Evolutionary conservation across 2,113 vertebrate species (phyloP), one percentile per base, ranked within the genome.

Genomic region (Aramus guarauna): DNA sequence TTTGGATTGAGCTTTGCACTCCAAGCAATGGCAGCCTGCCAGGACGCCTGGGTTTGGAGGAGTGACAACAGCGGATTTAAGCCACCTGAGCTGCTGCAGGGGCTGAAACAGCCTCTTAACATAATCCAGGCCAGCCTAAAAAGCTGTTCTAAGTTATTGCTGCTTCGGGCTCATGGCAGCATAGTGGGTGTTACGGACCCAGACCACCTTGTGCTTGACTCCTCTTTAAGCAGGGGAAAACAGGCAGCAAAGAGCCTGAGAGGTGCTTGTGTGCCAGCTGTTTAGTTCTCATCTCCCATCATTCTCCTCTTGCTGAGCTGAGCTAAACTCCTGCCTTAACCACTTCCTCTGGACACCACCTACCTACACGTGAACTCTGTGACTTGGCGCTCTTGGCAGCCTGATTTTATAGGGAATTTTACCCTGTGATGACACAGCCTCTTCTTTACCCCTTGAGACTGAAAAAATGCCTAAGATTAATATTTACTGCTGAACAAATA

Each of bases 61-160:
- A 85, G 83, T 84, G 92, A 89, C 92, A 92, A 78, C 62, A 84
- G 83, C 0, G 11, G 88, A 95, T 96, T 94, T 94, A 92, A 96
- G 95, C 91, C 95, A 96, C 96, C 94, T 95, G 96, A 94, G 82
- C 75, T 80, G 94, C 90, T 86, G 72, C 85, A 93, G 83, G 79
- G 72, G 50, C 34, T 71, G 68, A 86, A 93, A 63, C 0, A 0
- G 60, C 75, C 68, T 77, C 79, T 41, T 80, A 60, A 88, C 85
- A 78, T 85, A 93, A 96, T 56, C 88, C 90, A 96, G 88, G 68
- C 50, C 47, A 75, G 68, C 36, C 83, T 52, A 41, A 86, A 90
- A 90, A 84, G 76, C 83, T 95, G 63, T 67, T 94, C 37, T 67
- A 80, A 88, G 71, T 86, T 95, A 92, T 52, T 85, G 85, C 81